These are phyloP conservation scores for Psittacara wagleri DNA, from an alignment of 2,113 vertebrate species.

Conservation along the genomic window DNA sequence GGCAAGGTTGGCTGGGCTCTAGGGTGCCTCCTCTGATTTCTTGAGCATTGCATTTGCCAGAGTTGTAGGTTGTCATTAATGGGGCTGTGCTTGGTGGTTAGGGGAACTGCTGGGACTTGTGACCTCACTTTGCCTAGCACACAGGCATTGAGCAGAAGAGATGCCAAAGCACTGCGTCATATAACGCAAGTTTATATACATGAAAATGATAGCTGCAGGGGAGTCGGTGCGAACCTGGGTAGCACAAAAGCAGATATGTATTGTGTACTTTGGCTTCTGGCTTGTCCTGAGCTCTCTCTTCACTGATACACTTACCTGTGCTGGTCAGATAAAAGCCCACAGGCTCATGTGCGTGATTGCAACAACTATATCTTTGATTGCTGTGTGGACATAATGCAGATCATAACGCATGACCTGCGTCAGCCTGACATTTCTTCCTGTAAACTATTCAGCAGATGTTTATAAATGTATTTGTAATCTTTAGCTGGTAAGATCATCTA, in stretches of 20 bases:
- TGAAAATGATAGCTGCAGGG: background rate
- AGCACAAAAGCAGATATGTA: background rate
- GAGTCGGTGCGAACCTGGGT: background rate
- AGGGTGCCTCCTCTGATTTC: background rate
- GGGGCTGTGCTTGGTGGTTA: background rate
- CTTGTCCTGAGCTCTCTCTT: background rate
- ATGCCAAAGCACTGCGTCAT: background rate
- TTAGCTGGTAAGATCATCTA: constrained; percentile 26
- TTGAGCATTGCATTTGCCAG: background rate
- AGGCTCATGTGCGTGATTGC: background rate
- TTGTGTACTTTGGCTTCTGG: background rate
- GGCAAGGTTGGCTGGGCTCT: background rate
- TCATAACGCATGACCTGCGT: background rate
- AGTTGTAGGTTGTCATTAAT: background rate
- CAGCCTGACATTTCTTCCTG: constrained; percentile 51
- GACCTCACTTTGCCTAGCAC: background rate
- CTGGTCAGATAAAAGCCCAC: background rate
- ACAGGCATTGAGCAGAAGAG: background rate
- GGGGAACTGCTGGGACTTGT: background rate
- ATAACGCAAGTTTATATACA: background rate
- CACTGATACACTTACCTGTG: background rate
- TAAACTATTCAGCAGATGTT: constrained; percentile 53
- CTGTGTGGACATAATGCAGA: background rate
- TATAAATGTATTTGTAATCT: constrained; percentile 37
- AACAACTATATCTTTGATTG: background rate